Evolutionary conservation across 1,140 invertebrate species (phyloP).

Genomic region (Whitmania pigra): DNA sequence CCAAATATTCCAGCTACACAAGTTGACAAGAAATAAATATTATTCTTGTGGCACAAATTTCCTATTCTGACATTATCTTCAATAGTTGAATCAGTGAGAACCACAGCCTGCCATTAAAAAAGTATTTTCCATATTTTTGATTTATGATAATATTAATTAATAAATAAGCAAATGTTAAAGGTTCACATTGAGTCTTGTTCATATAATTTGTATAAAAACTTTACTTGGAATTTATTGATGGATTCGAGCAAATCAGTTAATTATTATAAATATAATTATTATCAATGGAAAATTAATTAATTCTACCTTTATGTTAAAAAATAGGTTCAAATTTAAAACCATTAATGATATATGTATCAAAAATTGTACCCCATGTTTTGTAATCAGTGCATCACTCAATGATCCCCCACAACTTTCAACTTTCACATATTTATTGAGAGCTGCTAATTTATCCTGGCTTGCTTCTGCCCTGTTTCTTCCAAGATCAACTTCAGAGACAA

Average conservation of each 20-base stretch:
- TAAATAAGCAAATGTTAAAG: no score
- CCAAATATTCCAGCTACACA: constrained; percentile 82
- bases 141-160: no score
- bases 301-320: background rate
- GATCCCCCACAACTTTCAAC: constrained; percentile 56
- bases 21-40: constrained; percentile 75
- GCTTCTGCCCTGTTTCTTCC: constrained; percentile 77
- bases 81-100: constrained; percentile 66
- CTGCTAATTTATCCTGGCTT: constrained; percentile 63
- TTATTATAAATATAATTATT: no score
- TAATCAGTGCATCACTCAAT: constrained; percentile 64
- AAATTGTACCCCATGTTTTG: constrained; percentile 53
- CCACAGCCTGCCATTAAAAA: constrained; percentile 57
- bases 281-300: no score
- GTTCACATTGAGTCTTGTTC: no score
- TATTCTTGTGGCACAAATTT: constrained; percentile 63
- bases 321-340: background rate
- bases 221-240: no score
- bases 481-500: constrained; percentile 65
- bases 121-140: background rate
- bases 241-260: no score
- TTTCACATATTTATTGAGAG: constrained; percentile 85
- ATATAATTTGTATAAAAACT: no score
- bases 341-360: background rate
- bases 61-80: constrained; percentile 67